phyloP scores from a whole-genome alignment of 2,888 invertebrate species.

The Brachynemurus nebulosus region DNA sequence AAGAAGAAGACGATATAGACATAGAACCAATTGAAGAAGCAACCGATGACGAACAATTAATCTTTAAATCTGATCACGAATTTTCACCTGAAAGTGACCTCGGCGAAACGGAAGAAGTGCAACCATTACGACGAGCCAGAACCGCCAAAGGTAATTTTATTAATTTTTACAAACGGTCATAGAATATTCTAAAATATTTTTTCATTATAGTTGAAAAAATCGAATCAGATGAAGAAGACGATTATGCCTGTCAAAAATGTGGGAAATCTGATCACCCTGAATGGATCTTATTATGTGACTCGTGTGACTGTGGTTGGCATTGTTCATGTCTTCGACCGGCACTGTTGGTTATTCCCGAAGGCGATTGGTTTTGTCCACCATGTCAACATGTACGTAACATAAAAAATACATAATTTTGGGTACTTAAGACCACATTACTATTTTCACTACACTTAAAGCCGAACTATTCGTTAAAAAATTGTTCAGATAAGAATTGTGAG shows the following conservation, averaged over 20 bases:
- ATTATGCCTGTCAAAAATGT: slow-evolving; percentile 81
- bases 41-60: slow-evolving; percentile 32
- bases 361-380: slow-evolving; percentile 96
- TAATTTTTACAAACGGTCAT: not conserved
- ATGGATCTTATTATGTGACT: slow-evolving; percentile 93
- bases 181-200: not conserved
- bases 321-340: slow-evolving; percentile 89
- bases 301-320: slow-evolving; percentile 95
- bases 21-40: slow-evolving; percentile 29
- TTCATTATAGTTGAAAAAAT: slow-evolving; percentile 16
- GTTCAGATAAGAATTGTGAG: too few species aligned
- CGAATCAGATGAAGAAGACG: slow-evolving; percentile 33
- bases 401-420: not conserved
- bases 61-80: slow-evolving; percentile 77
- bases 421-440: not conserved
- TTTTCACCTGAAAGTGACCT: slow-evolving; percentile 85
- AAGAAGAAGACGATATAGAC: slow-evolving; percentile 31
- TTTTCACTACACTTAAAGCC: too few species aligned
- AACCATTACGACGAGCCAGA: slow-evolving; percentile 68
- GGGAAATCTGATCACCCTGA: slow-evolving; percentile 87
- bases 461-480: too few species aligned
- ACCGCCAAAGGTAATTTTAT: slow-evolving; percentile 55
- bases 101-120: slow-evolving; percentile 53
- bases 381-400: slow-evolving; percentile 87
- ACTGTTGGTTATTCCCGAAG: slow-evolving; percentile 87